These are phyloP conservation scores for Drosophila neonasuta DNA, from an alignment of 2,888 invertebrate species.

Conservation along the genomic window DNA sequence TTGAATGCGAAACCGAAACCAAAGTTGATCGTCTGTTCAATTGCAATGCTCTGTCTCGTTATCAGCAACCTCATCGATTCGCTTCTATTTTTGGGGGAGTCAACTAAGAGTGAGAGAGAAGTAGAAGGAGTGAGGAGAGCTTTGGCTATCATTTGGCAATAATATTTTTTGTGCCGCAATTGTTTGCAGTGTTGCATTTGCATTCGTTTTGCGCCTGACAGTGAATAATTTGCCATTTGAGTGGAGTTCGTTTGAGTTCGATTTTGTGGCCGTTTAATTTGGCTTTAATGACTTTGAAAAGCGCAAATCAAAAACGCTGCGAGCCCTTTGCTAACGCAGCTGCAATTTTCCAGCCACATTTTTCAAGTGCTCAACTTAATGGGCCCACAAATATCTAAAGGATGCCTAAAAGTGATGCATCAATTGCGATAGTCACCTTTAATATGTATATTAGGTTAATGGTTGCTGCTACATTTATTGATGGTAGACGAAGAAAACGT, in stretches of 20 bases:
- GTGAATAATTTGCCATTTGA: conserved; percentile 77
- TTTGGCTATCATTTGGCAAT: conserved; percentile 61
- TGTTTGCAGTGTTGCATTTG: conserved; percentile 42
- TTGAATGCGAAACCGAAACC: conserved; percentile 49
- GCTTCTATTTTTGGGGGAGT: neutral
- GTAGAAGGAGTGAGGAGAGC: neutral
- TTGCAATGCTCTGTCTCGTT: conserved; percentile 31
- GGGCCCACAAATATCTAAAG: conserved; percentile 9
- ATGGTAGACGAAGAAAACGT: neutral
- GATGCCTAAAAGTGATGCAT: conserved; percentile 4
- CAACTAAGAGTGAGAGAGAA: neutral
- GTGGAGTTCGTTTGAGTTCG: conserved; percentile 52
- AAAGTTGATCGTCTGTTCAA: conserved; percentile 30
- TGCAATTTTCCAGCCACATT: conserved; percentile 9
- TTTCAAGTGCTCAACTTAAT: conserved; percentile 26
- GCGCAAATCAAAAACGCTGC: conserved; percentile 60
- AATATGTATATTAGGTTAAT: conserved; percentile 1
- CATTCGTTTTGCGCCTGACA: conserved; percentile 67
- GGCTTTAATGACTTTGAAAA: conserved; percentile 68
- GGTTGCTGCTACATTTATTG: neutral
- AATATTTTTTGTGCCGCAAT: conserved; percentile 56
- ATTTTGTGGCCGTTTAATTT: conserved; percentile 52
- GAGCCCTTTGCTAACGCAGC: conserved; percentile 50
- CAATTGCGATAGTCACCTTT: neutral
- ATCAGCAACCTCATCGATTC: conserved; percentile 52